phyloP scores from a whole-genome alignment of 2,888 invertebrate species.

The Rhimphoctona megacephalus region DNA sequence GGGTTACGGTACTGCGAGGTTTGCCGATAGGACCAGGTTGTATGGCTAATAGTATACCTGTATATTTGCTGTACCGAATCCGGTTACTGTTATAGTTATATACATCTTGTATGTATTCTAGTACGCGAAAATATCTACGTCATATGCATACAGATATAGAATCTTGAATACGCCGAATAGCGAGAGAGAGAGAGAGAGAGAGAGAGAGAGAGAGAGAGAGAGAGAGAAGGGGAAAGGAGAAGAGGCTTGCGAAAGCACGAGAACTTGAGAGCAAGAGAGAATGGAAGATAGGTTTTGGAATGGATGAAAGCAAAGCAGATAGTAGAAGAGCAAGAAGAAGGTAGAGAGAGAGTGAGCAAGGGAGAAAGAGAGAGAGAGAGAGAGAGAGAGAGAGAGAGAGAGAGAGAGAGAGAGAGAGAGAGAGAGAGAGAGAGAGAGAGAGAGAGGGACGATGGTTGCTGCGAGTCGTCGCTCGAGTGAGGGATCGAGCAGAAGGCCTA shows the following conservation, averaged over 20 bases:
- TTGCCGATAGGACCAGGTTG: conserved; percentile 53
- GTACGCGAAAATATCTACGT: conserved; percentile 43
- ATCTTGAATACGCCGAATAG: conserved; percentile 39
- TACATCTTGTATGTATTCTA: background rate
- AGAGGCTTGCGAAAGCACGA: conserved; percentile 53
- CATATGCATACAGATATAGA: conserved; percentile 45
- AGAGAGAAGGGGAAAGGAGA: conserved; percentile 10
- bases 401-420: conserved; percentile 53
- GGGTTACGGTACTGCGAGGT: conserved; percentile 53
- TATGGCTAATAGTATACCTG: conserved; percentile 11
- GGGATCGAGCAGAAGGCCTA: conserved; percentile 83
- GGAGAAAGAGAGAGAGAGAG: too few species aligned
- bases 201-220: conserved; percentile 39
- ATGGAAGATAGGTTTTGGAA: conserved; percentile 69
- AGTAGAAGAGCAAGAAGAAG: conserved; percentile 51
- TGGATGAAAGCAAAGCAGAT: conserved; percentile 67
- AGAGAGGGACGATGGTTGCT: conserved; percentile 59
- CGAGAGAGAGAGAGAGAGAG: too few species aligned
- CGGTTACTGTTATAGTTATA: conserved; percentile 33
- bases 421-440: conserved; percentile 26
- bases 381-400: conserved; percentile 35
- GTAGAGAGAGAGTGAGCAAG: conserved; percentile 20
- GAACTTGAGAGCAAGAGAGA: conserved; percentile 66
- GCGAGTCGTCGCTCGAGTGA: conserved; percentile 74
- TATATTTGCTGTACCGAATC: conserved; percentile 14